Base-by-base conservation (phyloP, 30 jellyfish, hydroid and myxozoan species). In the Sanderia malayensis region DNA sequence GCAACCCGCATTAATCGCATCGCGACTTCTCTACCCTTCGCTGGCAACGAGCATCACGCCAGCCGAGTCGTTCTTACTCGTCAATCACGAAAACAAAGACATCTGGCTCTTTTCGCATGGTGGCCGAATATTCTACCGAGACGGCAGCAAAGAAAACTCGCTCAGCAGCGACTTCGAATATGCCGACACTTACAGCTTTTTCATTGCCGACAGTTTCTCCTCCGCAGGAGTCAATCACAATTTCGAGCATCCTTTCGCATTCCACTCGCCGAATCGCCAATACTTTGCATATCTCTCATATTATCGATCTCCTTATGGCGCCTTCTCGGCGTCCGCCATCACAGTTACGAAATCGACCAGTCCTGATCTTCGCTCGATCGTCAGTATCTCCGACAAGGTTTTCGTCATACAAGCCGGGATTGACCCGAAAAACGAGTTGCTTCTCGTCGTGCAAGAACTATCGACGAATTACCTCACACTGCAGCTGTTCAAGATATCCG, bases 41-140 rank as follows among this genome's bases (percentile, higher is more conserved):
- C 93, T 94, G 7, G 99, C 99, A 15, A 94, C 99, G 44, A 86
- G 97, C 63, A 94, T 94, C 29, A 94, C 99, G 20, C 99, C 99
- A 18, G 97, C 99, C 1, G 99, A 94, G 59, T 94, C 99, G 17
- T 94, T 79, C 57, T 91, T 94, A 8, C 81, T 94, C 52, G 99
- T 94, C 34, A 94, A 94, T 55, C 99, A 94, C 55, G 85, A 81
- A 32, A 76, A 87, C 49, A 88, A 90, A 33, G 99, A 86, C 68
- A 86, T 94, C 7, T 94, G 97, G 97, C 64, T 86, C 49, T 94
- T 94, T 65, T 85, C 99, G 21, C 99, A 94, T 64, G 97, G 97
- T 2, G 99, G 99, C 1, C 69, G 99, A 47, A 84, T 94, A 44
- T 94, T 94, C 59, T 87, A 78, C 41, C 94, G 97, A 0, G 99